These are phyloP conservation scores for Tethya wilhelma DNA, from an alignment of 37 sponge, comb jelly and placozoan genomes.

Conservation along the genomic window DNA sequence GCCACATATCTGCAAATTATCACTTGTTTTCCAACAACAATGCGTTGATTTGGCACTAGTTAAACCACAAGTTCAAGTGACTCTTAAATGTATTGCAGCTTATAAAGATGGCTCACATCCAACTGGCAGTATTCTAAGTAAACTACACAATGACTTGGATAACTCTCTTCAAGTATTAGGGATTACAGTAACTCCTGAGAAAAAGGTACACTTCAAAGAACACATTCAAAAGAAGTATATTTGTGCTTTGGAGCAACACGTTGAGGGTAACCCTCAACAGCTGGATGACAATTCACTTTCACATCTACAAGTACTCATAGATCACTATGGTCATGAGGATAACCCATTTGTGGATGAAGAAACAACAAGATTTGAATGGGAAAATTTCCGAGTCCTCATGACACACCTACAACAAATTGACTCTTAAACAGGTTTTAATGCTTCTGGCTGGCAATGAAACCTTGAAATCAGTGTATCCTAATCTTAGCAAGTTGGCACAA, in stretches of 20 bases:
- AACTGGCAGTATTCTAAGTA: neutral
- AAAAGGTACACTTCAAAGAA: neutral
- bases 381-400: neutral
- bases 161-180: neutral
- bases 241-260: neutral
- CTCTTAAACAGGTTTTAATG: neutral
- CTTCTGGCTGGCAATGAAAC: neutral
- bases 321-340: neutral
- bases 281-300: neutral
- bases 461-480: neutral
- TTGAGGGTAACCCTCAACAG: neutral
- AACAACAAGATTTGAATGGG: neutral
- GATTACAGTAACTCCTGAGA: neutral
- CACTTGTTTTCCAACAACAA: neutral
- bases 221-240: constrained; percentile 7
- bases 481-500: constrained; percentile 17
- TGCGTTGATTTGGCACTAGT: neutral
- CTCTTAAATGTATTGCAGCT: neutral
- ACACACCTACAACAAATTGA: neutral
- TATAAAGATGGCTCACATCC: neutral
- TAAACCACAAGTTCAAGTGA: neutral
- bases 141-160: neutral
- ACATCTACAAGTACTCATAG: neutral
- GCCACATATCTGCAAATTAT: neutral
- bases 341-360: neutral